A percentile compares a stretch with the other conserved stretches of the same genome.
These are phyloP conservation scores for Andrena praecox DNA, from an alignment of 2,888 invertebrate species.

Conservation along the genomic window DNA sequence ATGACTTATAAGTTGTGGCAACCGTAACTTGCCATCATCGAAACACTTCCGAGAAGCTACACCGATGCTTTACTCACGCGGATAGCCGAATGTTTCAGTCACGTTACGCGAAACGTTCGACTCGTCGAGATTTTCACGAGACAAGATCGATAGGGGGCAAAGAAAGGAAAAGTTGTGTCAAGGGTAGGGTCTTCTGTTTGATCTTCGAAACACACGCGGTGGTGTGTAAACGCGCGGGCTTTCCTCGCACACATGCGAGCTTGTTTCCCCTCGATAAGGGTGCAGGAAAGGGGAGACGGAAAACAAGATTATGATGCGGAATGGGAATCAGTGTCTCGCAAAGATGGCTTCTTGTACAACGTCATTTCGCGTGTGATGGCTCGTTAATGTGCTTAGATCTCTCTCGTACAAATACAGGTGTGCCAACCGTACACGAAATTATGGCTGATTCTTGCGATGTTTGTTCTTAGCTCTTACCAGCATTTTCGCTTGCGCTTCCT, in stretches of 20 bases:
- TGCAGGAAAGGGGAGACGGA: constrained; percentile 52
- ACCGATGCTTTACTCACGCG: neutral
- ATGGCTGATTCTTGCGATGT: neutral
- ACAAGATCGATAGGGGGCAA: constrained; percentile 5
- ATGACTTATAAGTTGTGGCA: neutral
- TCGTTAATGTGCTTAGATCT: constrained; percentile 16
- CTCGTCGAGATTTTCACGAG: constrained; percentile 22
- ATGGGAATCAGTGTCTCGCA: constrained; percentile 74
- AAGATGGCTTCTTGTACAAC: constrained; percentile 55
- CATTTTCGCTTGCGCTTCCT: no score
- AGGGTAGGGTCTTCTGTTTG: constrained; percentile 43
- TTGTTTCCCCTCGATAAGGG: constrained; percentile 9
- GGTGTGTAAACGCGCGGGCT: neutral
- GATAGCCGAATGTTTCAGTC: neutral
- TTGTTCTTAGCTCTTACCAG: constrained; percentile 12
- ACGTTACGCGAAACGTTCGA: constrained; percentile 6
- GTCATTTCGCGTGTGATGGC: constrained; percentile 11
- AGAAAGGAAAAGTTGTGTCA: constrained; percentile 10
- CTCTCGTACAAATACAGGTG: neutral
- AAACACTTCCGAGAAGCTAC: constrained; percentile 7
- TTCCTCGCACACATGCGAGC: neutral
- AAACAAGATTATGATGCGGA: constrained; percentile 76
- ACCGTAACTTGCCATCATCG: neutral
- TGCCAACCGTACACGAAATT: neutral
- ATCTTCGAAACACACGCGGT: constrained; percentile 32